Evolutionary conservation across 2,888 invertebrate genomes (phyloP).

Genomic region (Steromphala cineraria): DNA sequence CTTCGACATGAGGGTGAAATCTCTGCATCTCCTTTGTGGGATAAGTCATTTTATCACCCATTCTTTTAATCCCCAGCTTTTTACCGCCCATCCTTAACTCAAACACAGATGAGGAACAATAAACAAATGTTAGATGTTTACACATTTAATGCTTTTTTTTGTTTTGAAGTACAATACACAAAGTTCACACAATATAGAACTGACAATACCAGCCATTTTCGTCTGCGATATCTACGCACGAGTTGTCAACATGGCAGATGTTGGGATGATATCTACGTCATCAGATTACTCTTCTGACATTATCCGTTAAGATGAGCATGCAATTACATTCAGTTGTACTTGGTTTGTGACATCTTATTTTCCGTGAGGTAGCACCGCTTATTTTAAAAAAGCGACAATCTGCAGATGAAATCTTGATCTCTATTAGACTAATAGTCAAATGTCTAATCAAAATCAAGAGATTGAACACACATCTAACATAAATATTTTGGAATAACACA

Average conservation of each 20-base stretch:
- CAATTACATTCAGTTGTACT: background rate
- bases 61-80: no score
- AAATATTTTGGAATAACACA: no score
- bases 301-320: background rate
- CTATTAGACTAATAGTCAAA: background rate
- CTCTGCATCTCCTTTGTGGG: no score
- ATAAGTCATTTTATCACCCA: no score
- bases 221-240: background rate
- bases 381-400: background rate
- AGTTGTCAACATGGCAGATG: background rate
- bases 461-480: no score
- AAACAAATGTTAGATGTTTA: background rate
- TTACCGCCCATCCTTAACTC: no score
- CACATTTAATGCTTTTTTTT: slow-evolving; percentile 16
- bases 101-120: no score
- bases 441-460: no score
- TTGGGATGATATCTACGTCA: background rate
- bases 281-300: background rate
- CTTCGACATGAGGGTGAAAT: no score
- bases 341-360: background rate
- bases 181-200: slow-evolving; percentile 17
- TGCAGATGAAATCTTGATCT: background rate
- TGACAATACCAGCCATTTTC: background rate
- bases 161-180: slow-evolving; percentile 18
- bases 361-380: slow-evolving; percentile 10